Conservation (phyloP, 1,140 invertebrate species). For the Potamilus streckersoni region DNA sequence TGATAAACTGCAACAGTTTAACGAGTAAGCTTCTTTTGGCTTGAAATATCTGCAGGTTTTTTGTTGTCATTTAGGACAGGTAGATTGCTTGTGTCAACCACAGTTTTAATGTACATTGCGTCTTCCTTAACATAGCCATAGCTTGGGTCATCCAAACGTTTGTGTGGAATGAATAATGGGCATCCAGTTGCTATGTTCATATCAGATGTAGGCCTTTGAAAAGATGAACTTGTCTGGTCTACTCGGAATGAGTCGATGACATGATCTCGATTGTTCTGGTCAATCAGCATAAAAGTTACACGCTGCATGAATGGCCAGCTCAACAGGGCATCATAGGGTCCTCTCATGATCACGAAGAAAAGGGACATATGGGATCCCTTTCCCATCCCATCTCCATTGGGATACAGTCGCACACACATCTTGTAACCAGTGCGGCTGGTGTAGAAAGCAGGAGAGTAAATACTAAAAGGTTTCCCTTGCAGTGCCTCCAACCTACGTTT, state of each 20-base stretch:
- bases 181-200: slow-evolving; percentile 67
- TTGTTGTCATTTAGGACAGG: too few relatives aligned
- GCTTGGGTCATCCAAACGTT: slow-evolving; percentile 48
- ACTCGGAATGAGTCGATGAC: slow-evolving; percentile 63
- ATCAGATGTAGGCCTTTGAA: slow-evolving; percentile 60
- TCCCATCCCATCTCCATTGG: slow-evolving; percentile 76
- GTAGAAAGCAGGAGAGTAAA: slow-evolving; percentile 64
- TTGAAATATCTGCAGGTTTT: too few relatives aligned
- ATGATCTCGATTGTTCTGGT: slow-evolving; percentile 57
- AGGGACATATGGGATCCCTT: slow-evolving; percentile 63
- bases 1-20: too few relatives aligned
- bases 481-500: slow-evolving; percentile 55
- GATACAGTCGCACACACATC: slow-evolving; percentile 85
- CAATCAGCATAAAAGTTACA: slow-evolving; percentile 59
- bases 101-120: slow-evolving; percentile 62
- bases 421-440: slow-evolving; percentile 74
- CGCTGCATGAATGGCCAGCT: slow-evolving; percentile 65
- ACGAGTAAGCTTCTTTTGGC: too few relatives aligned
- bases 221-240: slow-evolving; percentile 57
- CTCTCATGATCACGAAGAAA: slow-evolving; percentile 66
- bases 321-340: slow-evolving; percentile 60
- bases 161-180: slow-evolving; percentile 59
- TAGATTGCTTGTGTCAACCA: slow-evolving; percentile 44
- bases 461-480: slow-evolving; percentile 52
- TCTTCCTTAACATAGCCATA: slow-evolving; percentile 63